Evolutionary conservation across 2,888 invertebrate genomes (phyloP), one percentile per base, ranked within the genome.

Genomic region (Troides helena): DNA sequence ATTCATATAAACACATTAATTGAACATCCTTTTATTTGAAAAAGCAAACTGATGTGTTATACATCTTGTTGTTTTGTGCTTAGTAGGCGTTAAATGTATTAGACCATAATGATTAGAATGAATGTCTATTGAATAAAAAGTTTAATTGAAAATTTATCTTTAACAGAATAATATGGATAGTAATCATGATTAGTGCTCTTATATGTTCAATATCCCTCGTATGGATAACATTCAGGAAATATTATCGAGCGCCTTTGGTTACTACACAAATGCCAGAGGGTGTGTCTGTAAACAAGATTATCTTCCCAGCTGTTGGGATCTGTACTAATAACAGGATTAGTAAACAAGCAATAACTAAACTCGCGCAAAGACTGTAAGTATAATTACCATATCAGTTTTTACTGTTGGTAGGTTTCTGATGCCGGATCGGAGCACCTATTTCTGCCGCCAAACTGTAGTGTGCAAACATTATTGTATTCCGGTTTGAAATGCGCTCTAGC

Each of bases 281-380:
- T 6, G 84, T 89, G 0, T 84, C 91, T 0, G 87, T 93, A 21
- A 87, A 82, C 73, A 82, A 85, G 25, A 92, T 93, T 18, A 87
- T 93, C 68, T 93, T 93, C 71, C 93, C 93, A 30, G 93, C 93
- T 0, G 82, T 93, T 2, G 92, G 93, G 0, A 85, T 93, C 53
- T 93, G 93, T 72, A 83, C 90, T 1, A 90, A 88, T 72, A 93
- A 93, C 76, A 87, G 92, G 68, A 92, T 93, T 30, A 93, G 92
- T 73, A 89, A 83, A 73, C 81, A 81, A 50, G 89, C 90, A 17
- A 85, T 85, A 36, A 81, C 78, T 6, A 79, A 82, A 53, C 81
- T 93, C 8, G 90, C 93, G 0, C 80, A 79, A 36, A 75, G 77
- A 65, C 74, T 93, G 93, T 93, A 81, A 84, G 90, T 83, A 39